Base-by-base conservation (phyloP, 2,113 vertebrate species). In the Solea senegalensis region DNA sequence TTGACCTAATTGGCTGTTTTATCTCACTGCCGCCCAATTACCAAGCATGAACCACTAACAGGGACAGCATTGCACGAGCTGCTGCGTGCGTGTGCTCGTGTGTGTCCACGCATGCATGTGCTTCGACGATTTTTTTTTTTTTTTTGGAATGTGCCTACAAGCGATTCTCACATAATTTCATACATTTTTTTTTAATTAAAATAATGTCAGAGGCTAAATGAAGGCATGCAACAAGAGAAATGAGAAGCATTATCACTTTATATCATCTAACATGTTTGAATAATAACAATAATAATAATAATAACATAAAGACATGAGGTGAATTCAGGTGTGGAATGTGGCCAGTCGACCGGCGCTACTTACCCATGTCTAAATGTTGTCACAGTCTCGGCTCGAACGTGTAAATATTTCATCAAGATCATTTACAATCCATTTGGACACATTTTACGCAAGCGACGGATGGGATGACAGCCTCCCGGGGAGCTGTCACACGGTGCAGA, bases 281-380 rank as follows among this genome's bases (percentile, higher is more conserved):
- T 13, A 15, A 6, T 13, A 15, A 49, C 6, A 13, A 49, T 15
- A 15, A n/a, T n/a, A n/a, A n/a, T n/a, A n/a, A n/a, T n/a, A n/a
- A n/a, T n/a, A 43, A 60, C 48, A 69, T 75, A 14, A 48, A 62
- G 39, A 72, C n/a, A 52, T 57, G 73, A 88, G 73, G 84, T 79
- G 85, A 62, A 82, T 81, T 87, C 85, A 90, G 85, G 90, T 90
- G 88, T 73, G 87, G 79, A 82, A 86, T 86, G 87, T 78, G 85
- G 62, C 56, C 81, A 69, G 81, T 82, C 72, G 79, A 69, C 76
- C 75, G 76, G 71, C 63, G 62, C 80, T 86, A 94, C 94, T 94
- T 91, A 94, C 94, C 93, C 94, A 94, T 94, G 90, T 94, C 90
- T 88, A 83, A 34, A 92, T 89, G 89, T 88, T 90, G 89, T 87